A percentile compares a stretch with the other conserved stretches of the same genome.
These are phyloP conservation scores for Drosophila biarmipes DNA, from an alignment of 1,140 invertebrate species.

Conservation along the genomic window DNA sequence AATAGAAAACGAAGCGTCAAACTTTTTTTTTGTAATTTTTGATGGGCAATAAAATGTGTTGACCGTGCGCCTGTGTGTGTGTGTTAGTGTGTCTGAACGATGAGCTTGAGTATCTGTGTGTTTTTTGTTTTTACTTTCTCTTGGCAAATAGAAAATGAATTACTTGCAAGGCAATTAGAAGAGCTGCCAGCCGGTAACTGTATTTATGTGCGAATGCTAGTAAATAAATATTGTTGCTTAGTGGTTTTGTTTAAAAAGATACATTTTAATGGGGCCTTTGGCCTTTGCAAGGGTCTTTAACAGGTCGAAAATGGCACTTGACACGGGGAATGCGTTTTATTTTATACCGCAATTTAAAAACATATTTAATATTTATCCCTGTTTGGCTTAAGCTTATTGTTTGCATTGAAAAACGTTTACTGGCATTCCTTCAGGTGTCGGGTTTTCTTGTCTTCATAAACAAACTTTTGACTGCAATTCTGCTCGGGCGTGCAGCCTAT, in stretches of 20 bases:
- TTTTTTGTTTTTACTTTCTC: slow-evolving; percentile 75
- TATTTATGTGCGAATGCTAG: slow-evolving; percentile 4
- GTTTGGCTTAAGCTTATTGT: too few relatives aligned
- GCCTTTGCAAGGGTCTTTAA: background rate
- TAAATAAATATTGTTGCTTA: background rate
- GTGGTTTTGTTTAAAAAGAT: background rate
- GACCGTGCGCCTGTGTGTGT: slow-evolving; percentile 7
- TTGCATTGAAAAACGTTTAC: background rate
- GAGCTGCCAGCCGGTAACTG: slow-evolving; percentile 31
- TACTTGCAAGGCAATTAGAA: slow-evolving; percentile 59
- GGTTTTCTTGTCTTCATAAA: slow-evolving; percentile 1
- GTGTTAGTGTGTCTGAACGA: background rate
- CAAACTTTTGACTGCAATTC: slow-evolving; percentile 6
- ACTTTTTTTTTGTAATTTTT: slow-evolving; percentile 49
- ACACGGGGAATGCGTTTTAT: too few relatives aligned
- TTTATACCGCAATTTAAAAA: too few relatives aligned
- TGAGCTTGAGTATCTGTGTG: slow-evolving; percentile 13
- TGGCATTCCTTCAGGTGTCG: background rate
- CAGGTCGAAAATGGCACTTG: too few relatives aligned
- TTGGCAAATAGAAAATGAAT: slow-evolving; percentile 78
- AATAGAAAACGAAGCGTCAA: slow-evolving; percentile 72
- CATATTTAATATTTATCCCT: too few relatives aligned
- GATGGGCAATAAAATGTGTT: slow-evolving; percentile 69
- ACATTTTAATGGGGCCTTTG: background rate
- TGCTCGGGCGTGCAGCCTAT: slow-evolving; percentile 2